Evolutionary conservation across 2,113 vertebrate genomes (phyloP), one percentile per base, ranked within the genome.

Genomic region (Dermatemys mawii): DNA sequence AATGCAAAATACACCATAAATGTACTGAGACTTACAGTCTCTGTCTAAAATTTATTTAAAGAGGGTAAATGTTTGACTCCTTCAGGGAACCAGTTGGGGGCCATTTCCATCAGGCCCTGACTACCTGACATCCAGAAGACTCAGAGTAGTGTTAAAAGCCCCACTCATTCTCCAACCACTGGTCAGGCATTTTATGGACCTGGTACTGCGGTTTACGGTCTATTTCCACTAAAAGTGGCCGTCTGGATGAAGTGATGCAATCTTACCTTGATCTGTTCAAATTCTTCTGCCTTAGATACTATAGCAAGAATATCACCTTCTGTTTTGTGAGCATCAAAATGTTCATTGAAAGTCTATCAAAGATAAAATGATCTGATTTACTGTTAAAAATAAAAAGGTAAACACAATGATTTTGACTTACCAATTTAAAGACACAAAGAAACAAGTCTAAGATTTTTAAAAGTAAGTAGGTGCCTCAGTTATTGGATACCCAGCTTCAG

Each of bases 191-290:
- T 79, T 89, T 87, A 83, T 24, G 35, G 51, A 92, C 5, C 6
- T 14, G 90, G 5, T 55, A 83, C 29, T 63, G 63, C 38, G 92
- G 3, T 55, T 24, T 90, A 90, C 6, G 22, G 6, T 73, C 44
- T 79, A 87, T 38, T 83, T 91, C 48, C 29, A 89, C 88, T 53
- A 70, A 51, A 54, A 3, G 57, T 9, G 32, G 14, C 81, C 6
- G 49, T 84, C 86, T 50, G 32, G 49, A 63, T 35, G 46, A 82
- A 81, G 73, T 22, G 17, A 81, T 50, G 76, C 32, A 81, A 93
- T 92, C 98, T 98, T 98, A 99, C 99, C 99, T 99, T 99, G 51
- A 99, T 99, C 97, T 99, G 99, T 55, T 99, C 99, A 94, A 99
- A 99, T 97, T 99, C 99, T 97, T 99, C 99, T 19, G 99, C 99